Percentiles rank a stretch among this genome's conserved stretches.
Conservation (phyloP, 2,797 vertebrate genomes). For the Pelodytes ibericus region DNA sequence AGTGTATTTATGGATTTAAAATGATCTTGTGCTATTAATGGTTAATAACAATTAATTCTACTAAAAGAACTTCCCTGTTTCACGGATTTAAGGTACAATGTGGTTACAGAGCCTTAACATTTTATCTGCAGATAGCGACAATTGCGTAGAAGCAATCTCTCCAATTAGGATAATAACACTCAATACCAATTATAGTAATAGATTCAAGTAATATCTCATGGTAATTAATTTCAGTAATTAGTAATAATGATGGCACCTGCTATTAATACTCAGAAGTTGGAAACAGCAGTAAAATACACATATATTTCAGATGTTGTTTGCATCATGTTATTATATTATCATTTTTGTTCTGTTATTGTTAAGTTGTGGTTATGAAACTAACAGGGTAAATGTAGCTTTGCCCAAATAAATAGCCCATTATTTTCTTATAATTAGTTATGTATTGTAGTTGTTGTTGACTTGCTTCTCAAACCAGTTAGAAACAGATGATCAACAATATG, state of each 20-base stretch:
- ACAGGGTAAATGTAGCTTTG: no score
- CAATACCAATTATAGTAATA: slow-evolving; percentile 9
- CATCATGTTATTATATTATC: not conserved
- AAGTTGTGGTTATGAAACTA: no score
- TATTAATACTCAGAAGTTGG: not conserved
- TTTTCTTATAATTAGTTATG: no score
- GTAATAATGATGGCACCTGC: slow-evolving; percentile 4
- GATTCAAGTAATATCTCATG: not conserved
- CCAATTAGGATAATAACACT: slow-evolving; percentile 14
- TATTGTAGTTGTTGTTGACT: no score
- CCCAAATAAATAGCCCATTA: no score
- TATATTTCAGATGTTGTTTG: not conserved
- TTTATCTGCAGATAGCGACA: not conserved
- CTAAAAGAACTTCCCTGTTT: not conserved
- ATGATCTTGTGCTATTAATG: not conserved
- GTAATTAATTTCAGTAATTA: slow-evolving; percentile 26
- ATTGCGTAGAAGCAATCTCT: not conserved
- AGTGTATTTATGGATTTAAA: not conserved
- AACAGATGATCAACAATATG: no score
- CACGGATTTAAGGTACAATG: not conserved
- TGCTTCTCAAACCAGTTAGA: no score
- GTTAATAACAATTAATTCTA: not conserved
- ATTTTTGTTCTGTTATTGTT: not conserved
- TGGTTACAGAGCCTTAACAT: not conserved
- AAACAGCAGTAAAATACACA: not conserved